Base-by-base conservation (phyloP, 2,797 vertebrate genomes). In the Brotula barbata region DNA sequence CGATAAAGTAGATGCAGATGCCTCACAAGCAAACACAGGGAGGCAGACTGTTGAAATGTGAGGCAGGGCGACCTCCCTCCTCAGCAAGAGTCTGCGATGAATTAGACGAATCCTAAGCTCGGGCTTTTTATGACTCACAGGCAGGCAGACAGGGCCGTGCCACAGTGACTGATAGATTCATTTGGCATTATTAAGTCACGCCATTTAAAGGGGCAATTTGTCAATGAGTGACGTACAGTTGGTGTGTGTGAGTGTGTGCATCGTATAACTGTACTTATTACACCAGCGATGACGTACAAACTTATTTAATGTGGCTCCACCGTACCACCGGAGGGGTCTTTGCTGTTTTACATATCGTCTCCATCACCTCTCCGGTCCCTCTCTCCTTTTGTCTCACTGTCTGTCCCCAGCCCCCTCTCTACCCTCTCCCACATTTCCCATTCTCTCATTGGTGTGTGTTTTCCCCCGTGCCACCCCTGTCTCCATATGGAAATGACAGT, bases 401-500 rank as follows among this genome's bases (percentile, higher is more conserved):
- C 37, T 11, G 15, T n/a, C 37, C 56, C 44, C 58, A 28, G 49
- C n/a, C 59, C 34, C 53, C 47, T 39, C 72, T n/a, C n/a, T n/a
- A n/a, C 65, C 49, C 31, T 43, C 57, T 68, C 39, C 64, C 58
- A 68, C 78, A 69, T 74, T 76, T 73, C 50, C 51, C 61, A 60
- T 49, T 68, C 28, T 64, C 64, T 58, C 60, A 68, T 55, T 49
- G 65, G 62, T 62, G 68, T 67, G 44, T 71, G 66, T 71, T 78
- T 70, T 64, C 72, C 49, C 90, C 87, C 89, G 90, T 91, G 90
- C 91, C 71, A 73, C 78, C 57, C 73, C 67, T 85, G 77, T 89
- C 87, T 94, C 94, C 93, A 93, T 95, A 96, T 95, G 94, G 94
- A 97, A 96, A 96, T 97, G 87, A 87, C 77, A 84, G 75, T 64